Conservation (phyloP, 2,113 vertebrate species). For the Rhinoderma darwinii region DNA sequence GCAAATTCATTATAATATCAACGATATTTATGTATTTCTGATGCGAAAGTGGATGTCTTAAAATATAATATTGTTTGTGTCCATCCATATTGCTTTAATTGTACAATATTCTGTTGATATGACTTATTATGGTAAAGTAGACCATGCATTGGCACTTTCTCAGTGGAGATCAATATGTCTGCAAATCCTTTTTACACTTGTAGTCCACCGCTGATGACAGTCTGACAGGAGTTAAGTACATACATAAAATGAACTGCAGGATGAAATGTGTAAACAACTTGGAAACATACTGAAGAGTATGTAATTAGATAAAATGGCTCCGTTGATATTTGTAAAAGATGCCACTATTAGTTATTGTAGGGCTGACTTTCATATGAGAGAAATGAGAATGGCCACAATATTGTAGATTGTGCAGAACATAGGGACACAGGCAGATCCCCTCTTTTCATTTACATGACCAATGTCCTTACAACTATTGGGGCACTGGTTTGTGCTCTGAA, state of each 20-base stretch:
- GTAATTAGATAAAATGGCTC: background rate
- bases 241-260: slow-evolving; percentile 60
- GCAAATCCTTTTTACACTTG: slow-evolving; percentile 62
- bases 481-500: too few relatives aligned
- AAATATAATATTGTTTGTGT: background rate
- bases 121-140: slow-evolving; percentile 58
- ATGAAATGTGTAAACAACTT: slow-evolving; percentile 46
- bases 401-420: too few relatives aligned
- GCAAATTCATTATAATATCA: background rate
- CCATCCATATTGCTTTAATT: background rate
- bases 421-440: too few relatives aligned
- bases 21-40: background rate
- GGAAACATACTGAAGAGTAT: background rate
- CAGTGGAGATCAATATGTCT: slow-evolving; percentile 53
- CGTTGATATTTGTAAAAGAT: background rate
- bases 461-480: background rate
- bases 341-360: background rate
- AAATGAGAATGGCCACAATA: background rate
- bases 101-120: slow-evolving; percentile 33
- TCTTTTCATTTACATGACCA: background rate
- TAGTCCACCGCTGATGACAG: slow-evolving; percentile 52
- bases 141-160: slow-evolving; percentile 58
- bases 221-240: slow-evolving; percentile 54
- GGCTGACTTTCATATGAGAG: background rate
- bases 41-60: too few relatives aligned